These are phyloP conservation scores for Gambusia yucatana DNA, from an alignment of 2,797 vertebrate species.

Conservation along the genomic window DNA sequence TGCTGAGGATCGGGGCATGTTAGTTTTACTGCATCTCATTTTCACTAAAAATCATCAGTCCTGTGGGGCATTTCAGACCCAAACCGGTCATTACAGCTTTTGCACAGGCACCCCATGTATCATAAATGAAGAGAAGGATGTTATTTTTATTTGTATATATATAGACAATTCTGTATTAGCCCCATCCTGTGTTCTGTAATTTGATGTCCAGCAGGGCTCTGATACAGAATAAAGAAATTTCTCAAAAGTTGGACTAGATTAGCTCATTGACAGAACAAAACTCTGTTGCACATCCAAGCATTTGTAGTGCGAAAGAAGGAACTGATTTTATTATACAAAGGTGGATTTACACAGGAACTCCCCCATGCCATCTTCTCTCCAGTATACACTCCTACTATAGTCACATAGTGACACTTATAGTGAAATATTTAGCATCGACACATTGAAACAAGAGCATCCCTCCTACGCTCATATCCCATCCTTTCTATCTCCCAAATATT, in stretches of 20 bases:
- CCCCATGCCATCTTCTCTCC: not conserved
- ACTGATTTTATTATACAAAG: conserved; percentile 41
- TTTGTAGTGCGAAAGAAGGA: conserved; percentile 1
- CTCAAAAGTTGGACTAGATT: conserved; percentile 12
- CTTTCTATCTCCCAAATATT: not conserved
- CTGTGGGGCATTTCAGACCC: conserved; percentile 38
- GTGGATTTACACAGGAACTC: conserved; percentile 8
- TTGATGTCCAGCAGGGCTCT: conserved; percentile 25
- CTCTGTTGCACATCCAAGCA: not conserved
- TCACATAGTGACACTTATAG: conserved; percentile 63
- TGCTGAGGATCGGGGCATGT: conserved; percentile 12
- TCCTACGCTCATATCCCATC: not conserved
- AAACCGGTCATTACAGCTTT: conserved; percentile 1
- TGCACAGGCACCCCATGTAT: conserved; percentile 50
- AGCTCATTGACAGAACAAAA: not conserved
- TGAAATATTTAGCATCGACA: conserved; percentile 16
- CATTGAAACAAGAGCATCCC: not conserved
- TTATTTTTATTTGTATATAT: conserved; percentile 74
- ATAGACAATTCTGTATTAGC: conserved; percentile 59
- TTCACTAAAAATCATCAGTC: conserved; percentile 10
- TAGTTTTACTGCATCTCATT: conserved; percentile 19
- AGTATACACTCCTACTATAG: not conserved
- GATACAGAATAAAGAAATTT: conserved; percentile 70
- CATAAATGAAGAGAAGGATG: conserved; percentile 54
- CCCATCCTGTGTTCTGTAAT: conserved; percentile 46